Evolutionary conservation across 2,797 vertebrate genomes (phyloP).

Genomic region (Acestrorhynchus altus): DNA sequence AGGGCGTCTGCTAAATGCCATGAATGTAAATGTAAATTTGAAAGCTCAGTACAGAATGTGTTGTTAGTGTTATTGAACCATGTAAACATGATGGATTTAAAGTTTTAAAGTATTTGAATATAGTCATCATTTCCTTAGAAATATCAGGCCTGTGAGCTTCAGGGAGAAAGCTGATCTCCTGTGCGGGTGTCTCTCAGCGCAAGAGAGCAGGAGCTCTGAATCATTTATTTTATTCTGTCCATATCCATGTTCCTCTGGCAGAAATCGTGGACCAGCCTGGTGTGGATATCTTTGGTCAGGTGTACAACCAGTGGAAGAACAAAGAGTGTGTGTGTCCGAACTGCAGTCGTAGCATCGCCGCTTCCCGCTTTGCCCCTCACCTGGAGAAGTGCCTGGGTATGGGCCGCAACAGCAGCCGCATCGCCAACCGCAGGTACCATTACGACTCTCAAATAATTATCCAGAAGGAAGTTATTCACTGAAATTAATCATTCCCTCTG

Average conservation of each 20-base stretch:
- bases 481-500: not conserved
- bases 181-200: too few relatives aligned
- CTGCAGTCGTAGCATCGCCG: conserved; percentile 94
- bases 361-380: conserved; percentile 95
- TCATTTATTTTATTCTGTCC: too few relatives aligned
- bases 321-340: conserved; percentile 98
- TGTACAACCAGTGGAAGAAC: conserved; percentile 99
- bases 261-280: conserved; percentile 98
- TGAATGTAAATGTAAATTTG: too few relatives aligned
- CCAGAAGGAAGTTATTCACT: not conserved
- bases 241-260: conserved; percentile 57
- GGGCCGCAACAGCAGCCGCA: conserved; percentile 98
- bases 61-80: too few relatives aligned
- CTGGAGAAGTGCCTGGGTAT: conserved; percentile 98
- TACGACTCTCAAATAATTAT: not conserved
- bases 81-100: too few relatives aligned
- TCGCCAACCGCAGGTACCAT: conserved; percentile 90
- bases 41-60: too few relatives aligned
- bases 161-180: too few relatives aligned
- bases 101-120: too few relatives aligned
- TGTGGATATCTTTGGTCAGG: conserved; percentile 97
- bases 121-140: too few relatives aligned
- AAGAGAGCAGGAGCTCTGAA: too few relatives aligned
- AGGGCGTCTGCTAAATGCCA: too few relatives aligned
- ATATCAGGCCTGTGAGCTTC: too few relatives aligned